These are phyloP conservation scores for Leptodirus hochenwartii DNA, from an alignment of 2,888 invertebrate species.

Conservation along the genomic window DNA sequence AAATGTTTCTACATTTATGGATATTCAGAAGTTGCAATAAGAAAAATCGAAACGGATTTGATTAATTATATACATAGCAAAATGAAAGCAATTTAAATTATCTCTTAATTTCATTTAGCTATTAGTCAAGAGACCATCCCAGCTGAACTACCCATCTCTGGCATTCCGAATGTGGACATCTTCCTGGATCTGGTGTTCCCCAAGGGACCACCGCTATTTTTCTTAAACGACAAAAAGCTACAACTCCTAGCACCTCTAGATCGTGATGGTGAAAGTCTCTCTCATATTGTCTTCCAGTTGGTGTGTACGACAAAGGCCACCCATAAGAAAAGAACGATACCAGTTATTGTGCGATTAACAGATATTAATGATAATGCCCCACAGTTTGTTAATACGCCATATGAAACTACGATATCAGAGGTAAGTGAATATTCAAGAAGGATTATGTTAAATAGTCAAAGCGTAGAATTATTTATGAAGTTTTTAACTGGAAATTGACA, in stretches of 20 bases:
- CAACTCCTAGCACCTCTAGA: slow-evolving; percentile 66
- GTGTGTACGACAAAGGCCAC: slow-evolving; percentile 66
- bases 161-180: slow-evolving; percentile 63
- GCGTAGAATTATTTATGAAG: slow-evolving; percentile 4
- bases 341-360: slow-evolving; percentile 75
- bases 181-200: slow-evolving; percentile 63
- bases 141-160: slow-evolving; percentile 62
- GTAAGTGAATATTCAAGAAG: slow-evolving; percentile 42
- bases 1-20: too few relatives aligned
- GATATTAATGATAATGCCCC: slow-evolving; percentile 85
- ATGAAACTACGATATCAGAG: slow-evolving; percentile 71
- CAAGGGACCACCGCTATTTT: slow-evolving; percentile 59
- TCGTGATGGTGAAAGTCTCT: slow-evolving; percentile 68
- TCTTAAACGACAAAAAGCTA: slow-evolving; percentile 64
- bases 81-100: slow-evolving; percentile 3
- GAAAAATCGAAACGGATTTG: too few relatives aligned
- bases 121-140: slow-evolving; percentile 71
- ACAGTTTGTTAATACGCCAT: slow-evolving; percentile 65
- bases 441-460: too few relatives aligned
- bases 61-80: too few relatives aligned
- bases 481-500: too few relatives aligned
- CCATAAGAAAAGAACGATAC: slow-evolving; percentile 66
- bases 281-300: slow-evolving; percentile 80
- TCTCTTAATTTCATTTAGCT: slow-evolving; percentile 34
- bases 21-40: too few relatives aligned